Base-by-base conservation (phyloP, 2,888 invertebrate species). In the Arctia plantaginis region DNA sequence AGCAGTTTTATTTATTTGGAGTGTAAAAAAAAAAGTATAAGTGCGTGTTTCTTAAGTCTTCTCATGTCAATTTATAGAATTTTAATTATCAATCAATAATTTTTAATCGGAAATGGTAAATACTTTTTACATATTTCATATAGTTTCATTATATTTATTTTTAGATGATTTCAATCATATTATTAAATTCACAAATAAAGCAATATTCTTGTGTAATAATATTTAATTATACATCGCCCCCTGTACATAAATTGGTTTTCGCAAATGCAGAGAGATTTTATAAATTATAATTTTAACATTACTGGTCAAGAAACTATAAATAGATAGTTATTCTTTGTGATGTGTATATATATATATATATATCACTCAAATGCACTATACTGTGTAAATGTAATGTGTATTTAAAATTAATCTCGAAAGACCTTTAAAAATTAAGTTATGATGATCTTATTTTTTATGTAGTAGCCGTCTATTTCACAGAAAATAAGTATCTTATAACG, bases 401-500 rank as follows among this genome's bases (percentile, higher is more conserved):
- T n/a, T 59, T 44, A 44, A 12, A 30, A 23, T 30, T 23, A 12
- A 30, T 27, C 18, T 10, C 18, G 30, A 47, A 44, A 27, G 12
- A 47, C 13, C 35, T 39, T 12, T 13, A 13, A n/a, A n/a, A 66
- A 39, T 39, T 8, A n/a, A 35, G n/a, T 15, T 8, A 23, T 35
- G 12, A 8, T n/a, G 0, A 41, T n/a, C n/a, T n/a, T 39, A 39
- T 35, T 23, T 0, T 23, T 27, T 20, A 6, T 30, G 27, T 30
- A 67, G 30, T 67, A 33, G 12, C 8, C 10, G 1, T 33, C 30
- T 33, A 33, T 47, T 35, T 47, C 15, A 51, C 27, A 1, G 59
- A 18, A 59, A 59, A 82, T 67, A 69, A 69, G 68, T 44, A 68
- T 75, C 76, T 77, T 81, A 83, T 62, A 77, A 18, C 55, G 77